These are phyloP conservation scores for Trissolcus basalis DNA, from an alignment of 1,140 invertebrate species.

Conservation along the genomic window DNA sequence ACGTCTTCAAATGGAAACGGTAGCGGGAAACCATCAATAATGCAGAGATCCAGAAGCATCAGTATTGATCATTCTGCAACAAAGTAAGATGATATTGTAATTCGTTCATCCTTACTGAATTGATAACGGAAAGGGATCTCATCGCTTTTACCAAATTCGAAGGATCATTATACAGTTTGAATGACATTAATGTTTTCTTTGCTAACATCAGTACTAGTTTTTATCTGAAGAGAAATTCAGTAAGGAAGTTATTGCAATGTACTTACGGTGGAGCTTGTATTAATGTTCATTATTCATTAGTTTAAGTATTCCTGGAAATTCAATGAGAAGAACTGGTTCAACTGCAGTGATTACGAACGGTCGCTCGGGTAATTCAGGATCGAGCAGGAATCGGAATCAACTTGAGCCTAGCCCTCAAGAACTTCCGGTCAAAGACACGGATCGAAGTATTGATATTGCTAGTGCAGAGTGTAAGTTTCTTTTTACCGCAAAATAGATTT, in stretches of 20 bases:
- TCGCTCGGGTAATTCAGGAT: slow-evolving; percentile 45
- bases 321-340: slow-evolving; percentile 66
- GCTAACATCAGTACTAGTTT: no score
- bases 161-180: no score
- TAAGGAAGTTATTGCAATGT: neutral
- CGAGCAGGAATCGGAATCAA: slow-evolving; percentile 68
- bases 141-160: no score
- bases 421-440: slow-evolving; percentile 73
- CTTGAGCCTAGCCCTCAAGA: slow-evolving; percentile 74
- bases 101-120: slow-evolving; percentile 2
- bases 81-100: slow-evolving; percentile 59
- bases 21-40: slow-evolving; percentile 77
- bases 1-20: slow-evolving; percentile 75
- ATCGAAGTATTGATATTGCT: slow-evolving; percentile 72
- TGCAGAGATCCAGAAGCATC: slow-evolving; percentile 78
- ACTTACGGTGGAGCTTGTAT: slow-evolving; percentile 28
- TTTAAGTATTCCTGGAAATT: slow-evolving; percentile 62
- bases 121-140: no score
- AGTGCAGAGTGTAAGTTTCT: slow-evolving; percentile 73
- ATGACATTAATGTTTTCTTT: no score
- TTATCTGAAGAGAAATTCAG: neutral
- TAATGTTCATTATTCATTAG: slow-evolving; percentile 55
- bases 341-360: slow-evolving; percentile 66
- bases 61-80: slow-evolving; percentile 72
- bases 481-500: neutral